A percentile compares a stretch with the other conserved stretches of the same genome.
These are phyloP conservation scores for Stramonita haemastoma DNA, from an alignment of 2,888 invertebrate species.

Conservation along the genomic window DNA sequence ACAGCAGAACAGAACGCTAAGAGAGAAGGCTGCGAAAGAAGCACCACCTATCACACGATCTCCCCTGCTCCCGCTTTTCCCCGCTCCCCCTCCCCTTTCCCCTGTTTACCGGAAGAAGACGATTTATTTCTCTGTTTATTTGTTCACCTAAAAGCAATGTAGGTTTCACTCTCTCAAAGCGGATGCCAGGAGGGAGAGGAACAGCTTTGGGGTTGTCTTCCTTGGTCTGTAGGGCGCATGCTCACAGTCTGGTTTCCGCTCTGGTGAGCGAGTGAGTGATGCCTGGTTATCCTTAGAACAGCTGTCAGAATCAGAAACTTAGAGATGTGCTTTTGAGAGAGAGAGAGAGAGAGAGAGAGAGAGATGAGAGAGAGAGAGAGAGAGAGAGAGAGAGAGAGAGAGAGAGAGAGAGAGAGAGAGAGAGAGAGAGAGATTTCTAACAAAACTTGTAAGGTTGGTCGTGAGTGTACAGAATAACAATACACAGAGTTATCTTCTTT, in stretches of 20 bases:
- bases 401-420: no score
- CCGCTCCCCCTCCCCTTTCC: background rate
- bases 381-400: no score
- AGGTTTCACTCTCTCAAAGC: background rate
- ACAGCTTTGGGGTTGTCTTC: background rate
- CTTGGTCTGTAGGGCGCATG: background rate
- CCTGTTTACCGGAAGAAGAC: background rate
- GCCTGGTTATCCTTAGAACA: background rate
- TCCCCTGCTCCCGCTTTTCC: no score
- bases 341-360: background rate
- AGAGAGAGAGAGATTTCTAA: no score
- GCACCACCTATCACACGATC: no score
- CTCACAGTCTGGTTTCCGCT: background rate
- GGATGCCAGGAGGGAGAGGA: background rate
- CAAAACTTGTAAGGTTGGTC: no score
- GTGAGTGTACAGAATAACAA: no score
- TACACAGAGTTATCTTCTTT: no score
- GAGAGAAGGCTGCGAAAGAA: no score
- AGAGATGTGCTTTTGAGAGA: no score
- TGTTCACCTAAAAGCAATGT: conserved; percentile 6
- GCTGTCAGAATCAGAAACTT: background rate
- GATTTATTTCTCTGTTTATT: conserved; percentile 3
- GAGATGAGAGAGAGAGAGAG: no score
- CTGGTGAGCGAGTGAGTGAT: background rate
- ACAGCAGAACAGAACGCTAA: no score